Evolutionary conservation across 2,888 invertebrate genomes (phyloP), one percentile per base, ranked within the genome.

Genomic region (Netelia inedita): DNA sequence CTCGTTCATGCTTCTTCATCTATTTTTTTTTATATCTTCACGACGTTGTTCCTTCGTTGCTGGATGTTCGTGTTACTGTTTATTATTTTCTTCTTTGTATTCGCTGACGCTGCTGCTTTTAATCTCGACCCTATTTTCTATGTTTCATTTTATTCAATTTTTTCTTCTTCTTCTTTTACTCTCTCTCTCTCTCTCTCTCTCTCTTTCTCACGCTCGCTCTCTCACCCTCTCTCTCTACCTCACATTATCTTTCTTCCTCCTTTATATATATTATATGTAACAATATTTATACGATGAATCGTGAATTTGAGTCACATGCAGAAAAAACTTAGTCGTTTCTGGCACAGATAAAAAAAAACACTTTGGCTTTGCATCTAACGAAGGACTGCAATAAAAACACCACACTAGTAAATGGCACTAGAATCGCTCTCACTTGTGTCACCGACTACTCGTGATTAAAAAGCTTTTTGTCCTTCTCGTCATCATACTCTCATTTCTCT

Each of bases 321-420:
- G 92, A 94, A 92, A 92, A 91, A 93, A 92, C 91, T 90, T 88
- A 90, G 90, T 92, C 86, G 88, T 93, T 94, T 94, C 93, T 94
- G 93, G 94, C 94, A 94, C 94, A 94, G 93, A 94, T 87, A 88
- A 88, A 89, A 89, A 93, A 93, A 94, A 94, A 94, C 94, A 94
- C 94, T 95, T 95, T 95, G 94, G 95, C 94, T 94, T 91, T 92
- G 92, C 93, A 93, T 94, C 93, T 94, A 94, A 94, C 92, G 92
- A 93, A 93, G 92, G 92, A 93, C 92, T 92, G 89, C 88, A 90
- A 89, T 89, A 78, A 92, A 94, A 94, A 94, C 94, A 94, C 94
- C 94, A 94, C 94, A 93, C 94, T 94, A 94, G 93, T 94, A 94
- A 95, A 95, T 95, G 95, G 95, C 95, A 95, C 95, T 94, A 94